Conservation (phyloP, 2,113 vertebrate genomes). For the Gymnorhina tibicen region DNA sequence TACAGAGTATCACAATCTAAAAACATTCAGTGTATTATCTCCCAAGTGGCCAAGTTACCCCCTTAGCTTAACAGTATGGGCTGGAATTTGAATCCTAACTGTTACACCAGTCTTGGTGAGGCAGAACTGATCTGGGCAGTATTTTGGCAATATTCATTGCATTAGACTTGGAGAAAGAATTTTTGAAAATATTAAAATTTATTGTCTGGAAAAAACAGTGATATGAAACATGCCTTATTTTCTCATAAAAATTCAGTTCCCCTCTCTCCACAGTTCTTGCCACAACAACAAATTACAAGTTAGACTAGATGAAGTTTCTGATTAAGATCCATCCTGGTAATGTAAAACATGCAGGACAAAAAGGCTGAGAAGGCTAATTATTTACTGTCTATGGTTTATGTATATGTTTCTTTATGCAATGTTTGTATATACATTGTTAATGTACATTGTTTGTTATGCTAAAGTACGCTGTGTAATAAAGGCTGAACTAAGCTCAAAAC, state of each 20-base stretch:
- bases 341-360: not conserved
- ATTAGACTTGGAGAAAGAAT: not conserved
- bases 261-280: not conserved
- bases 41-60: not conserved
- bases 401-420: not conserved
- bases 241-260: not conserved
- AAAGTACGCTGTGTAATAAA: not conserved
- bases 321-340: not conserved
- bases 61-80: not conserved
- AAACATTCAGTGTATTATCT: not conserved
- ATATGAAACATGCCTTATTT: not conserved
- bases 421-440: not conserved
- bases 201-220: not conserved
- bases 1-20: not conserved
- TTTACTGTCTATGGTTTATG: not conserved
- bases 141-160: not conserved
- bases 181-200: not conserved
- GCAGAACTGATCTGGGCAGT: not conserved
- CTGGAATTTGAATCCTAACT: not conserved
- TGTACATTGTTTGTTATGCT: not conserved
- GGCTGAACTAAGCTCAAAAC: not conserved
- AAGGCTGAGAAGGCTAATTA: not conserved
- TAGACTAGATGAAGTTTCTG: not conserved
- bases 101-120: not conserved
- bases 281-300: not conserved